Conservation (phyloP, 1,140 invertebrate genomes). For the Atopsyche davidsoni region DNA sequence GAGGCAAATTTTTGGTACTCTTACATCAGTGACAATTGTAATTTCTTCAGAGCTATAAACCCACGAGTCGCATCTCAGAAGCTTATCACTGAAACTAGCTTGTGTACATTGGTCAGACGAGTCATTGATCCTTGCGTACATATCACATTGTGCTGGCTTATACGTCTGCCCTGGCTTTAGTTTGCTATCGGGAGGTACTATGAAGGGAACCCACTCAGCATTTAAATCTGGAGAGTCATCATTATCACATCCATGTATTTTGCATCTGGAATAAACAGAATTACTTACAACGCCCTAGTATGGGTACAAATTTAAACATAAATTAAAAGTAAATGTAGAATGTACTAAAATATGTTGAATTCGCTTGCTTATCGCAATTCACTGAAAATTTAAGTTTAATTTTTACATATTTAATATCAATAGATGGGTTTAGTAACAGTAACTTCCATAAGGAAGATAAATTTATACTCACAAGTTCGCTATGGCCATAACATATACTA, state of each 20-base stretch:
- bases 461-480: no score
- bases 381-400: no score
- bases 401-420: no score
- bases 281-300: background rate
- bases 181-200: constrained; percentile 37
- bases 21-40: constrained; percentile 54
- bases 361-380: no score
- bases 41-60: constrained; percentile 45
- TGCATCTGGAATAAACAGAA: constrained; percentile 40
- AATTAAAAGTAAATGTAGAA: no score
- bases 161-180: constrained; percentile 26
- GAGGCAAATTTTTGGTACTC: constrained; percentile 5
- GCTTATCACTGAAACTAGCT: constrained; percentile 33
- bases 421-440: no score
- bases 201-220: constrained; percentile 39
- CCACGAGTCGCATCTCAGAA: constrained; percentile 42
- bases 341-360: no score
- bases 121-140: constrained; percentile 27
- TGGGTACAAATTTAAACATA: no score
- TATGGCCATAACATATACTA: no score
- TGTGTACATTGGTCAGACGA: constrained; percentile 32
- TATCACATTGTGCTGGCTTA: constrained; percentile 30
- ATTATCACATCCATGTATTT: constrained; percentile 48
- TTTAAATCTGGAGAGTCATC: constrained; percentile 33
- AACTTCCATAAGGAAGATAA: no score